phyloP scores from a whole-genome alignment of 1,140 invertebrate species.

The Drosophila baimaii region DNA sequence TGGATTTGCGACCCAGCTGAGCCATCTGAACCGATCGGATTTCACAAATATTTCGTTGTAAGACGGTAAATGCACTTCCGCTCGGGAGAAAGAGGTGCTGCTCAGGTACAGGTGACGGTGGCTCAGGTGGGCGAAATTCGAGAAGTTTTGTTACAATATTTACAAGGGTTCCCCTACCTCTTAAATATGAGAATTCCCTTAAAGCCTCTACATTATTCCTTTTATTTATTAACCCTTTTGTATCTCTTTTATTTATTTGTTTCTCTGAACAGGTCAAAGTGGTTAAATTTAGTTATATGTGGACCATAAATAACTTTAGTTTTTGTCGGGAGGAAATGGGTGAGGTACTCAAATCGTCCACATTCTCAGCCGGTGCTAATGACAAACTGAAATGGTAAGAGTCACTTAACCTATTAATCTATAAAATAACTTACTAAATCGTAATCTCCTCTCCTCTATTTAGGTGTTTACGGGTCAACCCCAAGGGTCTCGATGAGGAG shows the following conservation, averaged over 20 bases:
- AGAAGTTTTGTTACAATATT: constrained; percentile 16
- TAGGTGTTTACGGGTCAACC: constrained; percentile 99
- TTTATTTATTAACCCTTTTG: no score
- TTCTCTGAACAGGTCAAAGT: constrained; percentile 96
- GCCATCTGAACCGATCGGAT: constrained; percentile 48
- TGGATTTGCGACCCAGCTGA: constrained; percentile 60
- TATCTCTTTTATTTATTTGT: constrained; percentile 26
- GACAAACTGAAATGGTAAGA: constrained; percentile 99
- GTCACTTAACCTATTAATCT: constrained; percentile 23
- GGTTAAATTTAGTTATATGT: constrained; percentile 99
- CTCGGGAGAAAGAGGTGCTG: constrained; percentile 5
- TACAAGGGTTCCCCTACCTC: not conserved
- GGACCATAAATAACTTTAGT: constrained; percentile 99
- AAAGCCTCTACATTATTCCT: not conserved
- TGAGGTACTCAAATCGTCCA: constrained; percentile 99
- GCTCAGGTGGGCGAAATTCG: constrained; percentile 23
- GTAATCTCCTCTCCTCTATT: constrained; percentile 38
- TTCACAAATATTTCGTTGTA: constrained; percentile 55
- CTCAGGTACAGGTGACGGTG: constrained; percentile 45
- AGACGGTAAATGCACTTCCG: constrained; percentile 71
- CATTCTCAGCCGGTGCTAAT: constrained; percentile 99
- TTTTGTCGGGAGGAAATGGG: constrained; percentile 99
- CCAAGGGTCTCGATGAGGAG: constrained; percentile 99
- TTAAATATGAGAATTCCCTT: not conserved
- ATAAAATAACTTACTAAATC: not conserved